Conservation (phyloP, 2,797 vertebrate genomes). For the Rhabdophis nuchalis region DNA sequence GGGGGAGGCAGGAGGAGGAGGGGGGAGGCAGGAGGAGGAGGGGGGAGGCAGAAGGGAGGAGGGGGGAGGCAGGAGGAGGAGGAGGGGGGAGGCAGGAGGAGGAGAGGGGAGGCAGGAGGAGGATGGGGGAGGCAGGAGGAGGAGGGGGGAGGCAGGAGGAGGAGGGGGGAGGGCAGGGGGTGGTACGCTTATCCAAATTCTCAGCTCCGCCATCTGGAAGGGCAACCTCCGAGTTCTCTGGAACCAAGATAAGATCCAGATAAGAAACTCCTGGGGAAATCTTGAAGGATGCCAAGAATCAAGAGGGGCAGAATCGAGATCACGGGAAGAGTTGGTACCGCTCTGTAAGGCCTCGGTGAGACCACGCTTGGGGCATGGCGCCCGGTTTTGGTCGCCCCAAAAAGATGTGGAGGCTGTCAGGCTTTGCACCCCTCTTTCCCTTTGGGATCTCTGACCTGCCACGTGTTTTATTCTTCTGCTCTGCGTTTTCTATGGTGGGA, state of each 20-base stretch:
- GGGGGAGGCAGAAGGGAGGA: not conserved
- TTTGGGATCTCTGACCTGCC: too few species aligned
- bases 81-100: not conserved
- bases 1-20: not conserved
- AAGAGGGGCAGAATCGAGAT: not conserved
- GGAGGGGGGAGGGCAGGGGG: rapidly evolving
- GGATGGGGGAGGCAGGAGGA: not conserved
- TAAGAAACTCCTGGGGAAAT: not conserved
- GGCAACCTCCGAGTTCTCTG: not conserved
- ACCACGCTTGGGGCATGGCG: not conserved
- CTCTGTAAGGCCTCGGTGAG: not conserved
- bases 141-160: not conserved
- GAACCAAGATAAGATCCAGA: not conserved
- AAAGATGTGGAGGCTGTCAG: not conserved
- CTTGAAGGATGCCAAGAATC: not conserved
- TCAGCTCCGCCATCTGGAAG: not conserved
- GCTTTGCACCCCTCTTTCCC: too few species aligned
- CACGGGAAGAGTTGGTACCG: rapidly evolving
- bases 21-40: too few species aligned
- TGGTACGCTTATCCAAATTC: rapidly evolving
- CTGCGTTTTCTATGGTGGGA: too few species aligned
- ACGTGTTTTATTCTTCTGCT: too few species aligned
- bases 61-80: too few species aligned
- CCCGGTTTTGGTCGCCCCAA: not conserved
- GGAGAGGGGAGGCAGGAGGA: rapidly evolving